Percentiles rank a stretch among this genome's conserved stretches.
Evolutionary conservation across 2,113 vertebrate species (phyloP).

Genomic region (Cisticola juncidis): DNA sequence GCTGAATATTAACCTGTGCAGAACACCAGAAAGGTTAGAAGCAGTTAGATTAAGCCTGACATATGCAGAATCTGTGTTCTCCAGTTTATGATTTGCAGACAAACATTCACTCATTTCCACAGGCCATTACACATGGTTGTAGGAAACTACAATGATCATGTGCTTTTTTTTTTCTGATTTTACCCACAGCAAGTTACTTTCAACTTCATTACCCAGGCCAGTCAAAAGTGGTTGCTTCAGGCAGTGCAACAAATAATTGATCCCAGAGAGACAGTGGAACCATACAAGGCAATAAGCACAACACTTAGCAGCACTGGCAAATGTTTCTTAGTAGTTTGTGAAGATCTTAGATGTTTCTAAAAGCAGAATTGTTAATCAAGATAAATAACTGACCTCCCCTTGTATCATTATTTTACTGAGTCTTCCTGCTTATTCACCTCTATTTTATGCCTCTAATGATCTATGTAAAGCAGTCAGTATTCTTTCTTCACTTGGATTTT

Average conservation of each 20-base stretch:
- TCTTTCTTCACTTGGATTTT: background rate
- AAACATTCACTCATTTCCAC: background rate
- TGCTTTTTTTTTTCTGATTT: background rate
- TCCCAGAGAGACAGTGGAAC: background rate
- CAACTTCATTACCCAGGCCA: background rate
- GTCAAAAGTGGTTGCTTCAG: background rate
- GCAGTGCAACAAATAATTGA: background rate
- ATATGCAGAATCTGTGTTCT: background rate
- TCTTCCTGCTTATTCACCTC: background rate
- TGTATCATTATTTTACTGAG: background rate
- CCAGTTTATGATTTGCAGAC: background rate
- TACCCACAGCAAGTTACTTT: background rate
- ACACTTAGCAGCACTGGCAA: background rate
- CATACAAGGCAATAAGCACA: background rate
- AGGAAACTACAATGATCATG: background rate
- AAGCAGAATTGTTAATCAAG: background rate
- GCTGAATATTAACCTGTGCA: constrained; percentile 91
- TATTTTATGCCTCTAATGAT: background rate
- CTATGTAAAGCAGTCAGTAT: background rate
- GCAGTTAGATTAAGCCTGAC: background rate
- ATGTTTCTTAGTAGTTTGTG: background rate
- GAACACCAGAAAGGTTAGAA: background rate
- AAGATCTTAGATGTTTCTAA: background rate
- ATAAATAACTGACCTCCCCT: background rate
- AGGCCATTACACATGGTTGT: background rate